A percentile compares a stretch with the other conserved stretches of the same genome.
Evolutionary conservation across 1,140 invertebrate species (phyloP).

Genomic region (Brachionus koreanus): DNA sequence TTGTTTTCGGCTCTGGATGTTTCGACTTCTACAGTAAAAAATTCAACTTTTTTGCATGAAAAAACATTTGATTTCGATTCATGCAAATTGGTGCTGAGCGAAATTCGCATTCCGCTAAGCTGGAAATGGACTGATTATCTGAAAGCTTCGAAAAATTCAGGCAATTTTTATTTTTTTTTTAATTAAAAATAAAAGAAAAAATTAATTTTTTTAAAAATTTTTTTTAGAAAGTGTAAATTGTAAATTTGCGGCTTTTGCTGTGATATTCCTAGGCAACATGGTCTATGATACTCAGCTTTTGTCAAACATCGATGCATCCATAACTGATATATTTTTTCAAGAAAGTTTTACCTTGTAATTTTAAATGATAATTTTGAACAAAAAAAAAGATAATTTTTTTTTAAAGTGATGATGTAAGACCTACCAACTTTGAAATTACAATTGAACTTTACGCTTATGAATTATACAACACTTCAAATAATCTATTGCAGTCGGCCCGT

Average conservation of each 20-base stretch:
- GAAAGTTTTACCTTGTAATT: conserved; percentile 18
- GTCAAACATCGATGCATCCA: conserved; percentile 21
- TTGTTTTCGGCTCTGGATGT: conserved; percentile 6
- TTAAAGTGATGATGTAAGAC: conserved; percentile 37
- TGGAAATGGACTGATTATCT: conserved; percentile 36
- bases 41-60: not conserved
- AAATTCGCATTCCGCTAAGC: conserved; percentile 13
- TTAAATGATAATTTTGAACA: not conserved
- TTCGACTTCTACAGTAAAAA: not conserved
- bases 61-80: not conserved
- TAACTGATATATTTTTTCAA: not conserved
- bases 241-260: conserved; percentile 26
- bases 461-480: conserved; percentile 24
- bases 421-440: conserved; percentile 3
- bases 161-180: not conserved
- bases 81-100: not conserved
- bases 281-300: conserved; percentile 19
- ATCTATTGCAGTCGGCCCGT: not conserved
- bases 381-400: not conserved
- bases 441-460: conserved; percentile 29
- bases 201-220: not conserved
- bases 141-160: conserved; percentile 23
- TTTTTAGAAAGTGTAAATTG: conserved; percentile 16
- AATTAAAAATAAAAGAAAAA: not conserved
- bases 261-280: conserved; percentile 22